phyloP scores from a whole-genome alignment of 2,797 vertebrate genomes.

The Antennarius maculatus region DNA sequence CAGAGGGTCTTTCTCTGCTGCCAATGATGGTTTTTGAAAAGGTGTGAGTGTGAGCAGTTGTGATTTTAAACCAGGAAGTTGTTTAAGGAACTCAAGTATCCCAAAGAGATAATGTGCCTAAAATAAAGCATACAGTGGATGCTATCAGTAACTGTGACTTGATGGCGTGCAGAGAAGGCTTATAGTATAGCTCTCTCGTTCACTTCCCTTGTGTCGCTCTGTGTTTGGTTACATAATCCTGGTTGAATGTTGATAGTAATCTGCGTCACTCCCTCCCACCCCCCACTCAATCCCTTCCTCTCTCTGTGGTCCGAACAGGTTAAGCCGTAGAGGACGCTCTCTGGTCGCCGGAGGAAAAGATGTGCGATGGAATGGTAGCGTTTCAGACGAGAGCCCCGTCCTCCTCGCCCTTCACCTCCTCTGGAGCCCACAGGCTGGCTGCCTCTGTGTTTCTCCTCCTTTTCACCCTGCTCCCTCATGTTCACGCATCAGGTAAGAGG shows the following conservation, averaged over 20 bases:
- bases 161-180: slow-evolving; percentile 17
- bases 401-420: slow-evolving; percentile 46
- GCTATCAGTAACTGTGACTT: slow-evolving; percentile 24
- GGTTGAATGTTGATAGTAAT: slow-evolving; percentile 72
- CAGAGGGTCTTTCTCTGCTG: slow-evolving; percentile 32
- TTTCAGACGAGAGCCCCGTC: slow-evolving; percentile 74
- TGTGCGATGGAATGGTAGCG: slow-evolving; percentile 85
- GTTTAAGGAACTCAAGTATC: slow-evolving; percentile 14
- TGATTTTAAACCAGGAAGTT: slow-evolving; percentile 12
- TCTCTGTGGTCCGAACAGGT: slow-evolving; percentile 71
- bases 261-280: slow-evolving; percentile 31
- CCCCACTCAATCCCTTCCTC: slow-evolving; percentile 32
- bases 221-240: slow-evolving; percentile 74
- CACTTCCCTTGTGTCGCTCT: slow-evolving; percentile 44
- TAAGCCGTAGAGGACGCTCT: slow-evolving; percentile 77
- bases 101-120: slow-evolving; percentile 18
- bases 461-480: slow-evolving; percentile 76
- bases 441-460: slow-evolving; percentile 76
- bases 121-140: slow-evolving; percentile 18
- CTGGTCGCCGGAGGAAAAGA: slow-evolving; percentile 79
- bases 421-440: slow-evolving; percentile 76
- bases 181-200: slow-evolving; percentile 21
- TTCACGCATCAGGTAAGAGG: slow-evolving; percentile 82
- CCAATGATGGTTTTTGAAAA: slow-evolving; percentile 2
- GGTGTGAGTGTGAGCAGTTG: background rate